Percentiles rank a stretch among this genome's conserved stretches.
Conservation (phyloP, 2,888 invertebrate species). For the Clusia tigrina region DNA sequence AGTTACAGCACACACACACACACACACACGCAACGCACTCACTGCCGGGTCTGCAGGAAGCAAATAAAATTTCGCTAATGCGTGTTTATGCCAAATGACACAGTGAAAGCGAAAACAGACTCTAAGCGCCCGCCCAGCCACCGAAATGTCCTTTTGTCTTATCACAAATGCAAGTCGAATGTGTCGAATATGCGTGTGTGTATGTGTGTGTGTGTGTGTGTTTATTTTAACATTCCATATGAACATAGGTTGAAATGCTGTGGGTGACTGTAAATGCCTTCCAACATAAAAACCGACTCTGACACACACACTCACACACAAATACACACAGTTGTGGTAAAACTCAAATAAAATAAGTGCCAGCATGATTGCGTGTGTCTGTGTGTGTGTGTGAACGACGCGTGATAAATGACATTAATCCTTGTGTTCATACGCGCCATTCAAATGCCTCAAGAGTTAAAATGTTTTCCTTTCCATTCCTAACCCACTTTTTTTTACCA, state of each 20-base stretch:
- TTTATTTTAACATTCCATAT: conserved; percentile 4
- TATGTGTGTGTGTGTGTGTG: conserved; percentile 14
- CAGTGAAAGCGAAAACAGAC: not conserved
- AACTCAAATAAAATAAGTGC: too few species aligned
- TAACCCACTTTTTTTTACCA: not conserved
- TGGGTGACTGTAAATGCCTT: conserved; percentile 11
- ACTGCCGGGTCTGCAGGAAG: not conserved
- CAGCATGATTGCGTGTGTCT: conserved; percentile 8
- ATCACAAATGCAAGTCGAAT: conserved; percentile 18
- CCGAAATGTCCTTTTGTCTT: conserved; percentile 14
- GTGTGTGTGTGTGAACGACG: conserved; percentile 33
- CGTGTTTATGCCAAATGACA: conserved; percentile 15
- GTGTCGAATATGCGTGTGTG: conserved; percentile 18
- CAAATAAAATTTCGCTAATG: conserved; percentile 20
- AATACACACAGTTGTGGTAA: not conserved
- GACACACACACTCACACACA: conserved; percentile 14
- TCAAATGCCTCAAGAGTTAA: conserved; percentile 34
- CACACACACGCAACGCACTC: conserved; percentile 25
- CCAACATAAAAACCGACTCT: conserved; percentile 21
- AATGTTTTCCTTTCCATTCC: too few species aligned
- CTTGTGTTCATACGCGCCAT: conserved; percentile 44
- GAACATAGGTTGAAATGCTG: not conserved
- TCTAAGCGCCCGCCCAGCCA: not conserved
- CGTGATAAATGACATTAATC: conserved; percentile 57
- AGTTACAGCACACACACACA: conserved; percentile 19